phyloP scores from a whole-genome alignment of 2,888 invertebrate genomes.

The Eudasyphora cyanicolor region DNA sequence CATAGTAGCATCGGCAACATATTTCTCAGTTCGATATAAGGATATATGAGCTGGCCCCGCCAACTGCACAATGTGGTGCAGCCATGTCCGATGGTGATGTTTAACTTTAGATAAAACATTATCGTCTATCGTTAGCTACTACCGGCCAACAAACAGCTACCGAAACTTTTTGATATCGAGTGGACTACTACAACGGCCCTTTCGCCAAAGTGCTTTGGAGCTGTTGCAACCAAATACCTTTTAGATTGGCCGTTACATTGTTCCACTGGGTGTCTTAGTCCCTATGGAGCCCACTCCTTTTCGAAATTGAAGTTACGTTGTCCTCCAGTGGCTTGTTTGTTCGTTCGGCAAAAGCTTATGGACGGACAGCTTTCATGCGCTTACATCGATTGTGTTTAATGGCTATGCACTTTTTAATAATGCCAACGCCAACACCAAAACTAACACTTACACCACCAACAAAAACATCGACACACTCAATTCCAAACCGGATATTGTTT shows the following conservation, averaged over 20 bases:
- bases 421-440: not conserved
- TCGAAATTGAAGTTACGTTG: no score
- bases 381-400: slow-evolving; percentile 22
- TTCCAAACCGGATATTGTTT: slow-evolving; percentile 75
- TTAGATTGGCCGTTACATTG: not conserved
- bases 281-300: not conserved
- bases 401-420: slow-evolving; percentile 13
- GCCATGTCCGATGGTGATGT: slow-evolving; percentile 40
- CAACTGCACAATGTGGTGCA: not conserved
- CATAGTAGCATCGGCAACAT: no score
- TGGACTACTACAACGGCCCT: not conserved
- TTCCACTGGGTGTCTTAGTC: not conserved
- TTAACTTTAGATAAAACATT: slow-evolving; percentile 56
- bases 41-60: not conserved
- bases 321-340: not conserved
- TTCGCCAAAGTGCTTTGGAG: no score
- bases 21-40: not conserved
- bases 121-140: slow-evolving; percentile 48
- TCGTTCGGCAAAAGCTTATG: no score
- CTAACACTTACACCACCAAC: not conserved
- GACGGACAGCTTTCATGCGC: not conserved
- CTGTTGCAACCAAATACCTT: slow-evolving; percentile 10
- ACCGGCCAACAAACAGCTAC: not conserved
- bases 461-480: not conserved
- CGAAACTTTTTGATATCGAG: not conserved